Evolutionary conservation across 2,113 vertebrate species (phyloP), one percentile per base, ranked within the genome.

Genomic region (Pygoscelis antarcticus): DNA sequence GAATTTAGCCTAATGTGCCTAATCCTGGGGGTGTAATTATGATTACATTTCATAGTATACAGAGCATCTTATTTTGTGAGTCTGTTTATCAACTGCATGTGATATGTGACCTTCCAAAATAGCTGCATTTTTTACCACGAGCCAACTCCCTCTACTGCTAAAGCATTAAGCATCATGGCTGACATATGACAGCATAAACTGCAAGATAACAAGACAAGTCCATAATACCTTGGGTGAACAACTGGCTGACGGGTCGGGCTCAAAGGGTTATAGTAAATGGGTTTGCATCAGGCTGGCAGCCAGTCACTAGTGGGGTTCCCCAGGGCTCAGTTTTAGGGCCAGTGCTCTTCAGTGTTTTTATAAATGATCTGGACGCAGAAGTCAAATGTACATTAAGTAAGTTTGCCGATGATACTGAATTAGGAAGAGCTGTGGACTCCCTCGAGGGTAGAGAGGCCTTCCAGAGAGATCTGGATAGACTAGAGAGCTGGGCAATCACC

Each of bases 191-290:
- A 51, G 38, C 23, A 40, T 7, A 60, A 87, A 57, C 52, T 38
- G 2, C 0, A 0, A 58, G 34, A 44, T 13, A 60, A 44, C 29
- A 16, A 34, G 17, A 12, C 8, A 62, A 82, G 22, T 44, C 32
- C 11, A 2, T 20, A 75, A 38, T 2, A 49, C 1, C 0, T 6
- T 26, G 13, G 12, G 38, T 29, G 25, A 81, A 51, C 5, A 62
- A 52, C 2, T 7, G 23, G 27, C 27, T 51, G 49, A 6, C 1
- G 3, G 7, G 25, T 12, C 2, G 1, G 8, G 29, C 10, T n/a
- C 61, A 54, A 16, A 75, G 34, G 12, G 5, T 40, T 91, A 23
- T 9, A 20, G 36, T 20, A 32, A 23, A 47, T 29, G 16, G 5
- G 13, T 11, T n/a, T 74, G 20, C 16, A n/a, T 30, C 14, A 66